Conservation (phyloP, 2,797 vertebrate genomes). For the Silurus lanzhouensis region DNA sequence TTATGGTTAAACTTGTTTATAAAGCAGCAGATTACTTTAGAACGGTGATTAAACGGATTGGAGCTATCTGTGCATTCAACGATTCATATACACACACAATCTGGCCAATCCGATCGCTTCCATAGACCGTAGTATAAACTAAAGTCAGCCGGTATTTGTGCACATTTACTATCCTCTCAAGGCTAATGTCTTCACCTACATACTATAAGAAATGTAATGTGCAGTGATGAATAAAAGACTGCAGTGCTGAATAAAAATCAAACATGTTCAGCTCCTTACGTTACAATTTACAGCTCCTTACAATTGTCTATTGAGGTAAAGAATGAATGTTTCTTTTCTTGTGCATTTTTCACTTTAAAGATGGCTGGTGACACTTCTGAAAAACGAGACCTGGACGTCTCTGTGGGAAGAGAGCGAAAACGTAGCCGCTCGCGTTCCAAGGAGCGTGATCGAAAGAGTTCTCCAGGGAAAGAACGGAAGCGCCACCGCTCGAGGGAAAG, state of each 20-base stretch:
- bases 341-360: conserved; percentile 61
- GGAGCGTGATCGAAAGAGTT: conserved; percentile 85
- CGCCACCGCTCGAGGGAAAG: conserved; percentile 88
- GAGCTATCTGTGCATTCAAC: no score
- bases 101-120: no score
- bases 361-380: conserved; percentile 91
- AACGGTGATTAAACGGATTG: no score
- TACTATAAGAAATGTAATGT: no score
- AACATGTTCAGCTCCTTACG: neutral
- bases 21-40: no score
- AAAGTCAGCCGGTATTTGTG: no score
- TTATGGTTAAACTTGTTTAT: no score
- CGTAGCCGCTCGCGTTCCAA: conserved; percentile 79
- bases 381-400: conserved; percentile 84
- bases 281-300: neutral
- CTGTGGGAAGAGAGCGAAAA: conserved; percentile 77
- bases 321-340: neutral
- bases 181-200: no score
- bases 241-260: neutral
- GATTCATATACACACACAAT: no score
- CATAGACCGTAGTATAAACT: no score
- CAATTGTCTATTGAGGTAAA: neutral
- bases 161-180: no score
- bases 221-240: neutral
- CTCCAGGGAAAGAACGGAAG: conserved; percentile 85